Conservation (phyloP, 2,888 invertebrate species). For the Sphecodes monilicornis region DNA sequence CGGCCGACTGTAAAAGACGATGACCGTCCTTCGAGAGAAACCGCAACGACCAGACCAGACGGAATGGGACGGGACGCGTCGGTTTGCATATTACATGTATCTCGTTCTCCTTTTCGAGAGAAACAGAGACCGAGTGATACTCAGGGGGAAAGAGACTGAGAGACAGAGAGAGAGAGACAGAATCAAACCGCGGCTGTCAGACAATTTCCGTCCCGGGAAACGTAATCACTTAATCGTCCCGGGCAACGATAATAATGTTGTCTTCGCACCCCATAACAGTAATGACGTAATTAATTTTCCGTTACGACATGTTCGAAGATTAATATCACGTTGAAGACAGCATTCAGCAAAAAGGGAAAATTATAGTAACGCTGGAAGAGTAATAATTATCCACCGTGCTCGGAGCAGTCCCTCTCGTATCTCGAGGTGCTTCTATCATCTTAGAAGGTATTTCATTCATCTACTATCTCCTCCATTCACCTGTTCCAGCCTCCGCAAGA, state of each 20-base stretch:
- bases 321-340: neutral
- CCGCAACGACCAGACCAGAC: conserved; percentile 2
- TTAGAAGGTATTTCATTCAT: conserved; percentile 56
- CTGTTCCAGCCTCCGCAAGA: conserved; percentile 2
- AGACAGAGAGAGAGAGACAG: neutral
- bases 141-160: neutral
- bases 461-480: conserved; percentile 49
- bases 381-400: conserved; percentile 31
- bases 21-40: conserved; percentile 43
- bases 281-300: conserved; percentile 30
- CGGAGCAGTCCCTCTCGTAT: conserved; percentile 9
- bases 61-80: neutral
- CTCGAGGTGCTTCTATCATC: conserved; percentile 30
- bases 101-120: conserved; percentile 24
- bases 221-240: conserved; percentile 23
- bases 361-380: conserved; percentile 27
- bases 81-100: conserved; percentile 13
- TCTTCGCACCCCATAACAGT: neutral
- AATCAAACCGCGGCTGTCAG: neutral
- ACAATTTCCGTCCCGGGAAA: conserved; percentile 3
- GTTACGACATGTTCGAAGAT: neutral
- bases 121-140: neutral
- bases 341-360: conserved; percentile 28
- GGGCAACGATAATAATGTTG: conserved; percentile 9
- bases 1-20: conserved; percentile 34